These are phyloP conservation scores for Myrmecobius fasciatus DNA, from an alignment of 2,113 vertebrate genomes.

Conservation along the genomic window DNA sequence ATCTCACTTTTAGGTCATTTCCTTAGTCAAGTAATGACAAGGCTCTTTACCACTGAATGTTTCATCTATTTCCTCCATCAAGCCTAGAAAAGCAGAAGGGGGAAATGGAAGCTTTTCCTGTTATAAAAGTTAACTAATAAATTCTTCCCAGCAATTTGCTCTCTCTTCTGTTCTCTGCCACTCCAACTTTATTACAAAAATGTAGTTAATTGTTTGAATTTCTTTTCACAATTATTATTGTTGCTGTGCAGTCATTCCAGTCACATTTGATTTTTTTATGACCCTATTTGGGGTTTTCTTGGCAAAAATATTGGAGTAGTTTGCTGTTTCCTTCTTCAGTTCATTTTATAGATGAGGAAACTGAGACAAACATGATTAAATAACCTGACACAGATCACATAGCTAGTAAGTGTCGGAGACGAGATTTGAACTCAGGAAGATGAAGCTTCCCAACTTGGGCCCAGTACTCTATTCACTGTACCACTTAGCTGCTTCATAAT, in stretches of 20 bases:
- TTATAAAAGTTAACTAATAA: constrained; percentile 30
- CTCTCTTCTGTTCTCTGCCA: not conserved
- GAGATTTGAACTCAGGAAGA: not conserved
- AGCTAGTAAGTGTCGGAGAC: not conserved
- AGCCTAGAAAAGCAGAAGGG: not conserved
- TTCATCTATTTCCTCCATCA: not conserved
- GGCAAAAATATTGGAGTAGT: not conserved
- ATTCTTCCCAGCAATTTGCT: constrained; percentile 36
- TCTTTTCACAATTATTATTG: not conserved
- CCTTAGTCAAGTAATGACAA: not conserved
- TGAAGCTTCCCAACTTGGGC: not conserved
- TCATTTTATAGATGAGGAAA: not conserved
- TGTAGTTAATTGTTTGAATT: not conserved
- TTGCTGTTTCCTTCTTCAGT: not conserved
- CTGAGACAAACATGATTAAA: not conserved
- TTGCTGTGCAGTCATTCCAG: not conserved
- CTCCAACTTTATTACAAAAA: not conserved
- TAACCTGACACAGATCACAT: not conserved
- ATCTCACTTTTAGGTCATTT: not conserved
- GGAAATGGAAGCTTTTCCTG: constrained; percentile 19
- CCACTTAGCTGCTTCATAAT: not conserved
- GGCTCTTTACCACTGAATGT: not conserved
- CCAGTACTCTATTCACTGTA: not conserved
- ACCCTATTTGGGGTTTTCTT: not conserved
- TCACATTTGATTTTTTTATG: not conserved